Evolutionary conservation across 2,888 invertebrate genomes (phyloP).

Genomic region (Parapristionchus giblindavisi): DNA sequence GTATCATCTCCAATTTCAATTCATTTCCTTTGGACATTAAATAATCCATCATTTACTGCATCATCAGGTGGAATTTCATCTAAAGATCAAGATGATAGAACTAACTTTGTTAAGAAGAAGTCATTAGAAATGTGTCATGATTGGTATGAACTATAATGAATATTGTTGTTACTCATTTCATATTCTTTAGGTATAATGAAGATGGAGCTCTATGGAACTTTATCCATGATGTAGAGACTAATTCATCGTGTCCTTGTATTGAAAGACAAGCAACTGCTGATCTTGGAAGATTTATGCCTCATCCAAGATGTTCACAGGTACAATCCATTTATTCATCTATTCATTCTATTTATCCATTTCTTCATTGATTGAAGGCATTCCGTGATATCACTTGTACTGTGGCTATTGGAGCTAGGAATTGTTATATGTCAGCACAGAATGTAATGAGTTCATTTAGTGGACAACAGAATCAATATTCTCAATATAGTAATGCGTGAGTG

Average conservation of each 20-base stretch:
- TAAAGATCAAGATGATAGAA: constrained; percentile 53
- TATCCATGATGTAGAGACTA: constrained; percentile 67
- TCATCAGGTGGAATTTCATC: constrained; percentile 45
- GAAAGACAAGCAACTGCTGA: constrained; percentile 88
- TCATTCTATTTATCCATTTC: not conserved
- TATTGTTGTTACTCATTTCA: not conserved
- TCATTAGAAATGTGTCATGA: constrained; percentile 67
- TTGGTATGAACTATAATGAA: constrained; percentile 51
- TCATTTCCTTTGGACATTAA: constrained; percentile 67
- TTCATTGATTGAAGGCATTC: constrained; percentile 45
- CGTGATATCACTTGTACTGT: constrained; percentile 78
- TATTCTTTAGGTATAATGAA: constrained; percentile 49
- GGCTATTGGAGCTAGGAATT: constrained; percentile 88
- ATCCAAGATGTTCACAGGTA: constrained; percentile 67
- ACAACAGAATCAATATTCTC: constrained; percentile 43
- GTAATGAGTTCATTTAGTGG: constrained; percentile 64
- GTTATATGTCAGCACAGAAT: constrained; percentile 73
- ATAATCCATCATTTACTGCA: constrained; percentile 58
- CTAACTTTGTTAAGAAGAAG: constrained; percentile 56
- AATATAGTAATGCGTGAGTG: constrained; percentile 47
- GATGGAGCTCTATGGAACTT: constrained; percentile 68
- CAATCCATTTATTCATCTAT: too few species aligned
- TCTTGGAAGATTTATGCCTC: constrained; percentile 88
- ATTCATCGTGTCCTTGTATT: constrained; percentile 80
- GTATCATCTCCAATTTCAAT: constrained; percentile 67